Evolutionary conservation across 2,888 invertebrate genomes (phyloP).

Genomic region (Hermaeophaga mercurialis): DNA sequence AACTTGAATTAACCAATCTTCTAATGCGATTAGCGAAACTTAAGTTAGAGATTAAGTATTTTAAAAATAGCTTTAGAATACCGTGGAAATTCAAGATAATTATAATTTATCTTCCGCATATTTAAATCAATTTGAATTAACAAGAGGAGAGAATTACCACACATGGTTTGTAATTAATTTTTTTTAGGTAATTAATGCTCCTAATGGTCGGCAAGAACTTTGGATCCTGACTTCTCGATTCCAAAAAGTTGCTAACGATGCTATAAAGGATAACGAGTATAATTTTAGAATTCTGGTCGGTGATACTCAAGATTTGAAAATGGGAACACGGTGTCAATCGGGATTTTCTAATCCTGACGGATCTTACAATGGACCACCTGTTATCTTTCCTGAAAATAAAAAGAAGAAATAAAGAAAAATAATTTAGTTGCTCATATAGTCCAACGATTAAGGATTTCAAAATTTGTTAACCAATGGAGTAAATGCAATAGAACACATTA

Average conservation of each 20-base stretch:
- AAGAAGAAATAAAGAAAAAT: background rate
- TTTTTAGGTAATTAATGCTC: constrained; percentile 61
- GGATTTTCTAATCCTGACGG: background rate
- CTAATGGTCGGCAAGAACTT: constrained; percentile 65
- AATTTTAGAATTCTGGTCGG: constrained; percentile 76
- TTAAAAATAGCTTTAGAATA: too few species aligned
- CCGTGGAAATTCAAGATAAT: too few species aligned
- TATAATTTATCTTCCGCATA: background rate
- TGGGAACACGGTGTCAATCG: constrained; percentile 60
- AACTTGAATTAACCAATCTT: too few species aligned
- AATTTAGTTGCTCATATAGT: too few species aligned
- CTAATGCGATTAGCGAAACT: too few species aligned
- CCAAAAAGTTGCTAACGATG: constrained; percentile 70
- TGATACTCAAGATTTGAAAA: constrained; percentile 61
- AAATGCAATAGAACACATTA: too few species aligned
- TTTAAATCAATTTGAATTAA: background rate
- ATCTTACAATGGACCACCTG: background rate
- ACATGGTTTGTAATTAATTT: background rate
- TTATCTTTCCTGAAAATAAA: background rate
- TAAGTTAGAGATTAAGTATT: too few species aligned
- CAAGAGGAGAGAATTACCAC: too few species aligned
- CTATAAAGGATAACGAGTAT: constrained; percentile 60
- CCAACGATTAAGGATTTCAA: too few species aligned
- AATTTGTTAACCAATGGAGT: too few species aligned
- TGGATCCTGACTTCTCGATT: constrained; percentile 72